Evolutionary conservation across 2,113 vertebrate genomes (phyloP).

Genomic region (Glaucomys volans): DNA sequence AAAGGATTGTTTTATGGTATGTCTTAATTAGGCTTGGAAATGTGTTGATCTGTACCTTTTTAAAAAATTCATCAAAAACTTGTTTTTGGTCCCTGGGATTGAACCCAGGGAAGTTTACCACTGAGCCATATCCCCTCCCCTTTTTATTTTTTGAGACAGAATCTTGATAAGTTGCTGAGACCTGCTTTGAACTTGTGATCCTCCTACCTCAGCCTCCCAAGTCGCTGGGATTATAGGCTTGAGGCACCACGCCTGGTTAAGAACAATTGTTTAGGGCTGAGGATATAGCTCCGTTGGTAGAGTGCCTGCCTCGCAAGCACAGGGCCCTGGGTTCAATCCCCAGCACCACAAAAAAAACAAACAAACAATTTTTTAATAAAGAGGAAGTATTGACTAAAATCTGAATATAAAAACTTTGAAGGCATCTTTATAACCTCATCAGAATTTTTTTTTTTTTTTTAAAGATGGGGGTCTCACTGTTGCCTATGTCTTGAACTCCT

Average conservation of each 20-base stretch:
- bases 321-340: too few relatives aligned
- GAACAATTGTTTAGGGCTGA: slow-evolving; percentile 19
- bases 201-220: too few relatives aligned
- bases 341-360: too few relatives aligned
- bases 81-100: neutral
- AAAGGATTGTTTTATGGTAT: neutral
- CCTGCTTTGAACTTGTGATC: too few relatives aligned
- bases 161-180: neutral
- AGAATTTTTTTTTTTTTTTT: neutral
- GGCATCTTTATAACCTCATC: neutral
- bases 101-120: neutral
- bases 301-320: too few relatives aligned
- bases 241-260: too few relatives aligned
- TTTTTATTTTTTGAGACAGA: neutral
- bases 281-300: too few relatives aligned
- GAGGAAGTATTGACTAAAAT: slow-evolving; percentile 5
- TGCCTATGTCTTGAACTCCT: neutral
- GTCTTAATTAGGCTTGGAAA: neutral
- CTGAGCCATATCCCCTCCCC: neutral
- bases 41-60: neutral
- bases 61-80: too few relatives aligned
- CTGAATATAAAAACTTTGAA: neutral
- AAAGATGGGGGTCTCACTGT: neutral
- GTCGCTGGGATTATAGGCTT: too few relatives aligned
- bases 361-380: slow-evolving; percentile 31